Evolutionary conservation across 37 sponge, comb jelly and placozoan species (phyloP).

Genomic region (Spongilla lacustris): DNA sequence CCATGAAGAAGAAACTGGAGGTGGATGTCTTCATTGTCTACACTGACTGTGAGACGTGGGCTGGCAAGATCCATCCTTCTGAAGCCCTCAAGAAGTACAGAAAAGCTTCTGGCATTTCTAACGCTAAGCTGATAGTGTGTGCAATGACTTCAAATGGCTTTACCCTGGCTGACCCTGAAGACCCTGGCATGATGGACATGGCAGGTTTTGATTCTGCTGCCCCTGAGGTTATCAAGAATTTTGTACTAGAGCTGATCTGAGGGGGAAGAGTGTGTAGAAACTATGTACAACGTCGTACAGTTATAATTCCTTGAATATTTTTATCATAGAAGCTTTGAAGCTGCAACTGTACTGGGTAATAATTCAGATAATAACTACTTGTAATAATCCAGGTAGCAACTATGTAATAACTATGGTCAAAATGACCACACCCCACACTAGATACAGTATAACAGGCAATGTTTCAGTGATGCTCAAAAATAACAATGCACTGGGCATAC

Average conservation of each 20-base stretch:
- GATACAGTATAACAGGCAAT: no score
- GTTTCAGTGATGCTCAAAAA: no score
- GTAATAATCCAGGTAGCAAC: no score
- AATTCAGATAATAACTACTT: no score
- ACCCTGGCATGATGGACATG: slow-evolving; percentile 80
- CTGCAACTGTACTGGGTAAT: no score
- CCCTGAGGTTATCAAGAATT: slow-evolving; percentile 69
- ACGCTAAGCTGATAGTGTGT: slow-evolving; percentile 80
- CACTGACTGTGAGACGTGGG: slow-evolving; percentile 83
- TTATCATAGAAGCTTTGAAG: no score
- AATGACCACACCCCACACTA: no score
- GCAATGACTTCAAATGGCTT: slow-evolving; percentile 73
- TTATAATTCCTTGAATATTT: no score
- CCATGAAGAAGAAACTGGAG: slow-evolving; percentile 60
- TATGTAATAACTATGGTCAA: no score
- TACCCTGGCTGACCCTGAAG: slow-evolving; percentile 80
- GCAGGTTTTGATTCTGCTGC: slow-evolving; percentile 86
- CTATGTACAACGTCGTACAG: no score
- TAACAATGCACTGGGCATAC: no score
- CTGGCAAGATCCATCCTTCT: slow-evolving; percentile 51
- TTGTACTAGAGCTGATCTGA: not conserved
- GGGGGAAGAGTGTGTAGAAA: no score
- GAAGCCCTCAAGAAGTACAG: slow-evolving; percentile 69
- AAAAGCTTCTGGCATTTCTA: slow-evolving; percentile 24
- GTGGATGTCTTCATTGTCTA: slow-evolving; percentile 85